Conservation (phyloP, 1,140 invertebrate species). For the Drosophila pruinosa region DNA sequence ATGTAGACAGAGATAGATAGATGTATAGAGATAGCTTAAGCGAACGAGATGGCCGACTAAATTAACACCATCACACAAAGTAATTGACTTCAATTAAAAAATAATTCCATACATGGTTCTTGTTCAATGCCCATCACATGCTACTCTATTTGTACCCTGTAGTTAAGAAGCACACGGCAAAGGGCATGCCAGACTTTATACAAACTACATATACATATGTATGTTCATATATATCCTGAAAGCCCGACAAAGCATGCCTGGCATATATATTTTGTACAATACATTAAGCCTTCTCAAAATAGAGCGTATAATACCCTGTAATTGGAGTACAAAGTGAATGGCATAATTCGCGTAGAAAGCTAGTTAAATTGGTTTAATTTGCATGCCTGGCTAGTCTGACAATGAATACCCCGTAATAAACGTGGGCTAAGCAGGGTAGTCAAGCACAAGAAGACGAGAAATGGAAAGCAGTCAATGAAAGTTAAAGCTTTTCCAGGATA, state of each 20-base stretch:
- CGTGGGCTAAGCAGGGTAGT: neutral
- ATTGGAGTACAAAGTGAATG: too few relatives aligned
- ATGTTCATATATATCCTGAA: too few relatives aligned
- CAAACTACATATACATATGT: neutral
- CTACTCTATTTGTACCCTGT: constrained; percentile 16
- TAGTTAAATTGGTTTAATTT: too few relatives aligned
- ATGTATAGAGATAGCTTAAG: neutral
- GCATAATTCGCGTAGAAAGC: neutral
- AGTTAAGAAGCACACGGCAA: neutral
- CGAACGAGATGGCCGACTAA: constrained; percentile 37
- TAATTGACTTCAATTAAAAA: constrained; percentile 81
- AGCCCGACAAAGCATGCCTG: too few relatives aligned
- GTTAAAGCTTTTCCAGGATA: neutral
- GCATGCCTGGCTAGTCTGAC: neutral
- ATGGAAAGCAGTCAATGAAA: too few relatives aligned
- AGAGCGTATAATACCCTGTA: too few relatives aligned
- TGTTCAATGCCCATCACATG: constrained; percentile 38
- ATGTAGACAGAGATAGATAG: neutral
- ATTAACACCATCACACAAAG: constrained; percentile 80
- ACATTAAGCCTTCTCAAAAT: too few relatives aligned
- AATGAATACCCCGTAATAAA: neutral
- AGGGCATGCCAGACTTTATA: neutral
- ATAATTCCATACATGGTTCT: constrained; percentile 54
- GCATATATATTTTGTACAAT: too few relatives aligned
- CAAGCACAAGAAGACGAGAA: too few relatives aligned